Percentiles rank a stretch among this genome's conserved stretches.
Evolutionary conservation across 2,797 vertebrate genomes (phyloP).

Genomic region (Anas capensis): DNA sequence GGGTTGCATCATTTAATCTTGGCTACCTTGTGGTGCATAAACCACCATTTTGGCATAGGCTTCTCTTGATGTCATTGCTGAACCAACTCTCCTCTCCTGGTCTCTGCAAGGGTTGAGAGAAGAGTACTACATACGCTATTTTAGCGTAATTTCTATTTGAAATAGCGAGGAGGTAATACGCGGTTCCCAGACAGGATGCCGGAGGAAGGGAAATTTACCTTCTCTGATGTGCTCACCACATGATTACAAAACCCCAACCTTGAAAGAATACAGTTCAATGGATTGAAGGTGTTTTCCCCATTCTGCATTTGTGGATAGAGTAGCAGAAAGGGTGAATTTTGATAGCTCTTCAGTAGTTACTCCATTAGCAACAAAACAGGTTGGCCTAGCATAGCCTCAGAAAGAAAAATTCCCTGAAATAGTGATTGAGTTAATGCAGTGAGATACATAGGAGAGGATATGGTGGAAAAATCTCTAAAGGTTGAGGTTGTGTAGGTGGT

Average conservation of each 20-base stretch:
- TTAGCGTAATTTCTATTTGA: background rate
- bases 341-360: background rate
- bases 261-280: background rate
- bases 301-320: background rate
- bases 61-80: background rate
- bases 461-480: background rate
- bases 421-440: background rate
- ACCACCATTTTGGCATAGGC: accelerated
- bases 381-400: background rate
- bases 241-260: background rate
- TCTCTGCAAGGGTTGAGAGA: background rate
- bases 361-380: background rate
- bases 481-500: slow-evolving; percentile 9
- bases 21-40: background rate
- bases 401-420: background rate
- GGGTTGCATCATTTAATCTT: background rate
- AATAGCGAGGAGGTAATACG: background rate
- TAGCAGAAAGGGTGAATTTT: background rate
- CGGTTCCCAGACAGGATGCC: background rate
- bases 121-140: background rate
- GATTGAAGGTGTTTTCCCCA: background rate
- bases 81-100: background rate
- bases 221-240: background rate
- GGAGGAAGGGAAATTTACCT: background rate
- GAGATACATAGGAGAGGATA: background rate